Evolutionary conservation across 2,113 vertebrate genomes (phyloP).

Genomic region (Tonatia bakeri): DNA sequence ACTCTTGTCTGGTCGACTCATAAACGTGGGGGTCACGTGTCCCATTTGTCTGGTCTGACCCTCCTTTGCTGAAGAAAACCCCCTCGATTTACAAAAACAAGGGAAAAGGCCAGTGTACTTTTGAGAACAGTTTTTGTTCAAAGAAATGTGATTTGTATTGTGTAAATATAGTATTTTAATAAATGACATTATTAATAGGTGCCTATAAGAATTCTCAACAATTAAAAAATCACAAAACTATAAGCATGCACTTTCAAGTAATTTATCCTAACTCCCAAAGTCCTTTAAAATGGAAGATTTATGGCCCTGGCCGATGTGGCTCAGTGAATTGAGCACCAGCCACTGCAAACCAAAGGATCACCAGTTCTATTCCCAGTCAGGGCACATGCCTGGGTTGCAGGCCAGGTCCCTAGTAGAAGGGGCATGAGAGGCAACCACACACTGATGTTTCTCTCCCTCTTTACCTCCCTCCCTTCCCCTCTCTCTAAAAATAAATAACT

Average conservation of each 20-base stretch:
- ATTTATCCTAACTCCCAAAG: background rate
- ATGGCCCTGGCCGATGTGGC: no score
- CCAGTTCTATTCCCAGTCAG: no score
- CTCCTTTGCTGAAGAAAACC: background rate
- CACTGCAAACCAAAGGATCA: no score
- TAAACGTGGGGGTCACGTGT: background rate
- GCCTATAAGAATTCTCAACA: background rate
- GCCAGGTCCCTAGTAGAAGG: no score
- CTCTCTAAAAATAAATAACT: no score
- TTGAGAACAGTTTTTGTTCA: background rate
- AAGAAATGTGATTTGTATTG: background rate
- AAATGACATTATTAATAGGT: background rate
- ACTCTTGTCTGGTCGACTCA: background rate
- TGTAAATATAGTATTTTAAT: background rate
- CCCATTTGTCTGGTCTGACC: background rate
- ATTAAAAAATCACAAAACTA: background rate
- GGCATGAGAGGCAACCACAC: no score
- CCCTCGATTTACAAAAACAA: background rate
- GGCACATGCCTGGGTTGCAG: no score
- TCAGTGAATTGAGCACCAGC: no score
- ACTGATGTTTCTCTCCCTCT: no score
- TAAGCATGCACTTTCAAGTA: background rate
- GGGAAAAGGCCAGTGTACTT: background rate
- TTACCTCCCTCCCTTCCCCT: no score
- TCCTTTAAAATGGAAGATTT: background rate